Conservation (phyloP, 1,140 invertebrate species). For the Myzus persicae region DNA sequence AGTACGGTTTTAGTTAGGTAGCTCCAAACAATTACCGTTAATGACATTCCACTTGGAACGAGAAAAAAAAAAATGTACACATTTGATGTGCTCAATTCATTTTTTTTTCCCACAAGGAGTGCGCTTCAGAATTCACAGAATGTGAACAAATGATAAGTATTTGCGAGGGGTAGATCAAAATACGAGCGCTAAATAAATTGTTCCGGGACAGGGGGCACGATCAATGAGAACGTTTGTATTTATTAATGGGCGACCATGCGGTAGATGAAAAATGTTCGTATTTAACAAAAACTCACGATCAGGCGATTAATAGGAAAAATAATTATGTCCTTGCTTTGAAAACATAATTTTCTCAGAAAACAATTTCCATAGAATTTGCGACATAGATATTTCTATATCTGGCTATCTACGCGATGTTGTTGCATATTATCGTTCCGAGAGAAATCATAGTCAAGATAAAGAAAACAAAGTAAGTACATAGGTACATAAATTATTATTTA, state of each 20-base stretch:
- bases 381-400: too few species aligned
- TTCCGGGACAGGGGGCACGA: not conserved
- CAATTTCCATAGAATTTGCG: not conserved
- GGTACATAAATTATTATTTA: too few species aligned
- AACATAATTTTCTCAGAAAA: not conserved
- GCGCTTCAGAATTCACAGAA: conserved; percentile 7
- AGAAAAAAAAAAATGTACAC: conserved; percentile 7
- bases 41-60: conserved; percentile 23
- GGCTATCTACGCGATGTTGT: too few species aligned
- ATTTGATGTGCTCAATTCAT: conserved; percentile 23
- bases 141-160: conserved; percentile 41
- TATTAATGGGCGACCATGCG: not conserved
- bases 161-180: conserved; percentile 42
- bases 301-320: not conserved
- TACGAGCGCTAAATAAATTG: not conserved
- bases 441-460: not conserved
- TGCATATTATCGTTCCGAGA: not conserved
- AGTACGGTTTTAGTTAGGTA: conserved; percentile 47
- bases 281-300: not conserved
- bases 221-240: conserved; percentile 19
- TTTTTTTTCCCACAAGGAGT: not conserved
- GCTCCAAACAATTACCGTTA: conserved; percentile 41
- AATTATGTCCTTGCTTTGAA: not conserved
- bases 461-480: not conserved
- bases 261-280: not conserved